Conservation (phyloP, 1,140 invertebrate species). For the Bacillus rossius region DNA sequence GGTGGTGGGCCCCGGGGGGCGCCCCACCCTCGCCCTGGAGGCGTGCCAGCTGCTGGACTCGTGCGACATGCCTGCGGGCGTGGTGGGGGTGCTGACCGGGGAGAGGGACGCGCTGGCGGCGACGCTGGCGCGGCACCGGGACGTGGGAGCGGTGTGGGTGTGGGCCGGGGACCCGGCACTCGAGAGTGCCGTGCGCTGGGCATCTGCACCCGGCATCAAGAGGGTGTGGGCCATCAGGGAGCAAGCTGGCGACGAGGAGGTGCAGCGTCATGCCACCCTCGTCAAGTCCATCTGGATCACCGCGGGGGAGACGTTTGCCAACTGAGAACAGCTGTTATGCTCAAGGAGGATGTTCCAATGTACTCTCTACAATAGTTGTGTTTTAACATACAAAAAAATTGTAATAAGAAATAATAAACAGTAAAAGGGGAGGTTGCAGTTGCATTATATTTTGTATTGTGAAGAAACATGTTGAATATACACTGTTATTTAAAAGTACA, state of each 20-base stretch:
- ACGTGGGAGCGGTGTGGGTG: constrained; percentile 45
- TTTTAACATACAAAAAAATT: no score
- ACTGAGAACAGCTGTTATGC: constrained; percentile 27
- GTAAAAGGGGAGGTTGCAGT: no score
- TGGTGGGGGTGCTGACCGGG: constrained; percentile 48
- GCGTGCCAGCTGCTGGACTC: constrained; percentile 49
- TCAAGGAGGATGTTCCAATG: no score
- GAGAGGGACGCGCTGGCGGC: constrained; percentile 41
- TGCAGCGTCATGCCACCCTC: constrained; percentile 42
- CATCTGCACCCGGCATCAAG: constrained; percentile 33
- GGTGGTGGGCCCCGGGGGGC: constrained; percentile 40
- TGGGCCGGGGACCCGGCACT: constrained; percentile 41
- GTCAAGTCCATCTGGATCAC: constrained; percentile 47
- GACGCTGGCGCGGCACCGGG: constrained; percentile 43
- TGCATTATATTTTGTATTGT: no score
- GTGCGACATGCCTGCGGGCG: constrained; percentile 46
- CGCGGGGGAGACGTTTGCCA: constrained; percentile 50
- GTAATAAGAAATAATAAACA: no score
- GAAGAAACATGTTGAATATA: no score
- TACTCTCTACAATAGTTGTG: no score
- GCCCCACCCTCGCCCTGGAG: constrained; percentile 40
- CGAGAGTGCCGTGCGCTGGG: constrained; percentile 33
- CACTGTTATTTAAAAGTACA: no score
- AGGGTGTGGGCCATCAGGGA: constrained; percentile 46
- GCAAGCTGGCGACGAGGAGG: constrained; percentile 38